phyloP scores from a whole-genome alignment of 2,797 vertebrate species.

The Heterohyrax brucei region DNA sequence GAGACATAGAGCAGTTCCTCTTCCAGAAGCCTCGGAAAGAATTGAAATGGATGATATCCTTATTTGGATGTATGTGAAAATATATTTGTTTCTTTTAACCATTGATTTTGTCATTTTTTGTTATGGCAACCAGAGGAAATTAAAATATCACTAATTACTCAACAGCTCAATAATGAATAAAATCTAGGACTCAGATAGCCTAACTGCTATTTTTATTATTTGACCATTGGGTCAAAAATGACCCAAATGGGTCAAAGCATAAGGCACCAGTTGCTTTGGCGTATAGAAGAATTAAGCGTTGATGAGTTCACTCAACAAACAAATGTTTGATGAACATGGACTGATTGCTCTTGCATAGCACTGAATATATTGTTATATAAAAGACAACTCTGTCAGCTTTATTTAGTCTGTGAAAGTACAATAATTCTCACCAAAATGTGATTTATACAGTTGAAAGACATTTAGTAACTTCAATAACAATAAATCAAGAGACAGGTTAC shows the following conservation, averaged over 20 bases:
- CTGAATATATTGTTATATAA: background rate
- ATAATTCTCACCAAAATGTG: background rate
- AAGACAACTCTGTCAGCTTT: background rate
- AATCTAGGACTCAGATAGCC: background rate
- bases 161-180: background rate
- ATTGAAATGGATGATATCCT: background rate
- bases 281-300: constrained; percentile 30
- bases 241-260: too few species aligned
- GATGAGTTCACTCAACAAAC: background rate
- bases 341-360: background rate
- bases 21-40: background rate
- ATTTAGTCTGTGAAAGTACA: background rate
- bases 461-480: background rate
- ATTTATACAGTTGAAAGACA: background rate
- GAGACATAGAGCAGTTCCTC: background rate
- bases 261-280: background rate
- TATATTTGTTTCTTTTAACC: background rate
- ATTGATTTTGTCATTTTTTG: background rate
- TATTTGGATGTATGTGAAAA: background rate
- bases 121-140: too few species aligned
- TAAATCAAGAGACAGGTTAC: background rate
- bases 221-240: background rate
- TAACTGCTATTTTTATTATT: background rate
- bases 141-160: background rate
- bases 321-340: background rate